These are phyloP conservation scores for Dorcus parallelipipedus DNA, from an alignment of 2,888 invertebrate species.

Conservation along the genomic window DNA sequence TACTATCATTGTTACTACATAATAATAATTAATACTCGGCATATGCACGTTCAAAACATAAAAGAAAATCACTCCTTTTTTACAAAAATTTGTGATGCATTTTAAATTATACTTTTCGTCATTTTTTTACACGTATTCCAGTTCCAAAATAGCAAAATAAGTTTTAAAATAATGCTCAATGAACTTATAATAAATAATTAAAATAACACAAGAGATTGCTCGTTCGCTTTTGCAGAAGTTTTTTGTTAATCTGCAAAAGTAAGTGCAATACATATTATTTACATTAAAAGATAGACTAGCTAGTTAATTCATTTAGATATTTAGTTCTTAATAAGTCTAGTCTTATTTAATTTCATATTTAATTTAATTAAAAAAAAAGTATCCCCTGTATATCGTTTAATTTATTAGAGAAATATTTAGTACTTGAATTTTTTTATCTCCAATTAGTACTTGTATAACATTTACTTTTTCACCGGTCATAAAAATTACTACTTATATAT, in stretches of 20 bases:
- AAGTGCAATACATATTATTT: constrained; percentile 40
- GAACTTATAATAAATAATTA: constrained; percentile 32
- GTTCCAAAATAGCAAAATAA: constrained; percentile 5
- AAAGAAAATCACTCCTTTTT: background rate
- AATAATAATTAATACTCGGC: background rate
- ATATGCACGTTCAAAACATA: background rate
- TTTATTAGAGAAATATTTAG: constrained; percentile 20
- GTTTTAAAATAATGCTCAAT: constrained; percentile 40
- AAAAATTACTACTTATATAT: too few species aligned
- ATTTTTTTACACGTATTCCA: background rate
- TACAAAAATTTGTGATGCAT: too few species aligned
- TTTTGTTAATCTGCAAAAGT: constrained; percentile 46
- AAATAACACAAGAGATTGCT: constrained; percentile 33
- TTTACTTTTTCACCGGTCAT: background rate
- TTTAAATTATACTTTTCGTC: too few species aligned
- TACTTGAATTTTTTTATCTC: constrained; percentile 2
- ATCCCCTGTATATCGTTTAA: constrained; percentile 19
- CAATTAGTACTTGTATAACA: background rate
- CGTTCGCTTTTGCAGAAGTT: constrained; percentile 43
- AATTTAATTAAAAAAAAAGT: constrained; percentile 3
- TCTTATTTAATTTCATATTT: constrained; percentile 13
- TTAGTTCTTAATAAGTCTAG: constrained; percentile 23
- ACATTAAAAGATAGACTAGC: constrained; percentile 15
- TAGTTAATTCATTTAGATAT: constrained; percentile 23
- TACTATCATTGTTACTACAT: too few species aligned